Base-by-base conservation (phyloP, 2,888 invertebrate genomes). In the Dicycla oo region DNA sequence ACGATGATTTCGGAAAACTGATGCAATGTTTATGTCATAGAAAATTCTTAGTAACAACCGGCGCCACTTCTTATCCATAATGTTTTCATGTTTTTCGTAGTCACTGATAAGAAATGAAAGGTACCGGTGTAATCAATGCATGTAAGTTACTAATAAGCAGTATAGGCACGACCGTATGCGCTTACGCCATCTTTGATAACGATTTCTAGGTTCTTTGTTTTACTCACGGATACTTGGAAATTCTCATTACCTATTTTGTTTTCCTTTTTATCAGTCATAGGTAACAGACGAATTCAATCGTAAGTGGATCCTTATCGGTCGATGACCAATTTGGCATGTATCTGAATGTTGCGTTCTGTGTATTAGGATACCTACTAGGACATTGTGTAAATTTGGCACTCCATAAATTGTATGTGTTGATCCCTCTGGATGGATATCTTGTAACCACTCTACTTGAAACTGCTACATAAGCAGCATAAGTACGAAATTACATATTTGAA, bases 21-120 rank as follows among this genome's bases (percentile, higher is more conserved):
- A 56, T 26, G 13, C 23, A 67, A 65, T 65, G 2, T 15, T 38
- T 26, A 49, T 38, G 45, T 56, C 54, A 61, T 34, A 71, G 23
- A 30, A 64, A 53, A 60, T 63, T 72, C 49, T 13, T 61, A 51
- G 40, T n/a, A 80, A 40, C 18, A 51, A 18, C 47, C 63, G 63
- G 78, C 82, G 80, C 80, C 82, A 72, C 10, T 56, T 69, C 62
- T 80, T 81, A 82, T 82, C 82, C 26, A 10, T 47, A 63, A 56
- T 56, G 56, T 64, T 81, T 71, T 38, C 4, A 71, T 54, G 62
- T 73, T 64, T 72, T 69, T 78, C 38, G 20, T 62, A 63, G 61
- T 51, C 11, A 47, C n/a, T 38, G 80, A 78, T 80, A 82, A 82
- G 66, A 53, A 68, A 67, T 51, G 26, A 38, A 68, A 64, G 57